phyloP scores from a whole-genome alignment of 1,140 invertebrate species.

The Holotrichia oblita region DNA sequence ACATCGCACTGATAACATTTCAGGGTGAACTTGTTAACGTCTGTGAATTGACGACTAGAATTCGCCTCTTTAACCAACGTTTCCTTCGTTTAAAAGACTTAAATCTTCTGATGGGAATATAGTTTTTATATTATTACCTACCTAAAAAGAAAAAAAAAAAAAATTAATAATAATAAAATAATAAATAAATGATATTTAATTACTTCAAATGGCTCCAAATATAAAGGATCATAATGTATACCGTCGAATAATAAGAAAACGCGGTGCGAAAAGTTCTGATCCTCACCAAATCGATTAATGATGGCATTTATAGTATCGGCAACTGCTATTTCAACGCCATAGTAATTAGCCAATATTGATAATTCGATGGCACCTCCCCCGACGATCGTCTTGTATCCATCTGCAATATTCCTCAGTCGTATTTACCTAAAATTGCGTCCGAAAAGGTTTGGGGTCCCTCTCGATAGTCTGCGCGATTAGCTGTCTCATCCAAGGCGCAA shows the following conservation, averaged over 20 bases:
- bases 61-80: conserved; percentile 88
- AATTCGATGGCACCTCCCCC: conserved; percentile 96
- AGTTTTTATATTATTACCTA: conserved; percentile 74
- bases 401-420: conserved; percentile 86
- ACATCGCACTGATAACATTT: conserved; percentile 83
- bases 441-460: conserved; percentile 81
- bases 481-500: conserved; percentile 79
- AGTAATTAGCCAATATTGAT: conserved; percentile 87
- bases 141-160: conserved; percentile 60
- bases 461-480: conserved; percentile 87
- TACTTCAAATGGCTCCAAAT: conserved; percentile 79
- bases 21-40: conserved; percentile 86
- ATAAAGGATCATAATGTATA: conserved; percentile 95
- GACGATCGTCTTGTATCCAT: conserved; percentile 85
- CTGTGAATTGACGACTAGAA: conserved; percentile 87
- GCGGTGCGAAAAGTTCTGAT: conserved; percentile 83
- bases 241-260: conserved; percentile 95
- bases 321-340: conserved; percentile 92
- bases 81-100: conserved; percentile 75
- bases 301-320: conserved; percentile 90
- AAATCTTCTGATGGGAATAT: conserved; percentile 83
- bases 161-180: background rate
- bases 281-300: conserved; percentile 94
- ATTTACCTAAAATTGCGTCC: conserved; percentile 87
- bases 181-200: conserved; percentile 39